Base-by-base conservation (phyloP, 2,888 invertebrate species). In the Orthonevra nobilis region DNA sequence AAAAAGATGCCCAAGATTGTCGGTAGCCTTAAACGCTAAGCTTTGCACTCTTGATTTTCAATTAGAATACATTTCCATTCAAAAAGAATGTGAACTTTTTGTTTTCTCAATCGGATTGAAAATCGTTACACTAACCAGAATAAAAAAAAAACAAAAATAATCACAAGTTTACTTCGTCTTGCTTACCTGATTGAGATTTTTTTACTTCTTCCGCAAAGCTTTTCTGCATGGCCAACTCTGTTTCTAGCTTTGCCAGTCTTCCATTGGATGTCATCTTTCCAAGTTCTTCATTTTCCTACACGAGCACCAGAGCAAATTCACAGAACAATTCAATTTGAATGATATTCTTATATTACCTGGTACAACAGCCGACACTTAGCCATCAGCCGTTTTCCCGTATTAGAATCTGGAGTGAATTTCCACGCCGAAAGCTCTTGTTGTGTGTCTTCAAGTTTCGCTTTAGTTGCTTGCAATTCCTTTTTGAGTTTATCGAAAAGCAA, bases 331-430 rank as follows among this genome's bases (percentile, higher is more conserved):
- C n/a, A n/a, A n/a, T n/a, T n/a, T n/a, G n/a, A n/a, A n/a, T n/a
- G n/a, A n/a, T n/a, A n/a, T n/a, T 23, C 23, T 3, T 23, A 4
- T 23, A 19, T 52, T 75, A 85, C 85, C 89, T 98, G 97, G 86
- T 98, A 96, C 44, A 99, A 90, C 82, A 97, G 90, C 79, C 98
- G 92, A 87, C 98, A 99, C 88, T 98, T 97, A 6, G 98, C 97
- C 98, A 99, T 98, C 82, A 99, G 90, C 83, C 98, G 93, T 89
- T 98, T 99, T 81, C 99, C 99, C 44, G 98, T 98, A 90, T 97
- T 97, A 81, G 97, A 98, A 89, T 99, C 99, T n/a, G 98, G 97
- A 9, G 98, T 98, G 89, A 99, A 99, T 90, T 99, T 99, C 98
- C 98, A 99, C 1, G 99, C 98, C 63, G 96, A 95, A 42, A 99